Percentiles rank a stretch among this genome's conserved stretches.
Conservation (phyloP, 2,797 vertebrate species). For the Poliocrania exsul region DNA sequence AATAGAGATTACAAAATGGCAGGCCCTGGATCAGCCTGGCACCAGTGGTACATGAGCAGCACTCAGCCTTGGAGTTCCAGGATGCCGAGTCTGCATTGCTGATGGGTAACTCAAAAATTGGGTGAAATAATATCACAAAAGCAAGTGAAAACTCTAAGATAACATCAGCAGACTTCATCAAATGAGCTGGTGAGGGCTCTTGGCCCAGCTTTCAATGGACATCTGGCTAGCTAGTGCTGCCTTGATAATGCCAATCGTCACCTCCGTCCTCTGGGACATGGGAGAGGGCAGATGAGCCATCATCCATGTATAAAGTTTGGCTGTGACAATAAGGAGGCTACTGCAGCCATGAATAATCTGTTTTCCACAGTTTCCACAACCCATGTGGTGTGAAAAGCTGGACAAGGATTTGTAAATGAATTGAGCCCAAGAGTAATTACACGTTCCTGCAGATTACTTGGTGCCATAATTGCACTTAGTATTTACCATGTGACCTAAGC, state of each 20-base stretch:
- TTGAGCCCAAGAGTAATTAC: constrained; percentile 74
- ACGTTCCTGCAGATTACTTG: constrained; percentile 69
- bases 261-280: background rate
- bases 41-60: background rate
- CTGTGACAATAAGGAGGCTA: background rate
- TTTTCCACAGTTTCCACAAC: constrained; percentile 41
- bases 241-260: background rate
- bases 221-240: background rate
- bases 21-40: background rate
- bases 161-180: background rate
- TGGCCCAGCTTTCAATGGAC: background rate
- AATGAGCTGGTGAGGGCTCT: background rate
- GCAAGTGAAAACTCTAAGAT: background rate
- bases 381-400: constrained; percentile 56
- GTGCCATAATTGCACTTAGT: constrained; percentile 68
- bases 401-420: constrained; percentile 71
- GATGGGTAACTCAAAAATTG: background rate
- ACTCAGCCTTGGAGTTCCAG: background rate
- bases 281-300: background rate
- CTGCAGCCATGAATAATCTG: constrained; percentile 31
- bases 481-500: constrained; percentile 73
- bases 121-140: background rate
- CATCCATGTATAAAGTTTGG: background rate
- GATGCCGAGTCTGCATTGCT: fast-evolving
- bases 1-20: background rate